These are phyloP conservation scores for Columba livia DNA, from an alignment of 2,113 vertebrate species.

Conservation along the genomic window DNA sequence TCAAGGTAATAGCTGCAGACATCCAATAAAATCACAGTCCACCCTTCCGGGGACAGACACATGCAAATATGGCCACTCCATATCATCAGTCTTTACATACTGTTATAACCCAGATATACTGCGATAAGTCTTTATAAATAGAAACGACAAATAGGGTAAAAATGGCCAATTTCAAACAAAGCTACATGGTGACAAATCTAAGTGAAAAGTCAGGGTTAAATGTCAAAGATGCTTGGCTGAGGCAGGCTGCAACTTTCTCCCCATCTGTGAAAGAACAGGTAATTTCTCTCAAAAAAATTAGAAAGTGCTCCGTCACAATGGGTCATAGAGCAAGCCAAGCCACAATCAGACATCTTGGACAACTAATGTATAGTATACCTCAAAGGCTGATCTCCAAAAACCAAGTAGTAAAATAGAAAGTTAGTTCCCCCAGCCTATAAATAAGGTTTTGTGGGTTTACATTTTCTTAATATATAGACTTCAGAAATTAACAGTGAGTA, in stretches of 20 bases:
- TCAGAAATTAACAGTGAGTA: neutral
- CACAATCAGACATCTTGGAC: conserved; percentile 77
- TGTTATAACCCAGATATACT: conserved; percentile 74
- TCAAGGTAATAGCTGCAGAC: conserved; percentile 99
- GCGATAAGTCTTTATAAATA: conserved; percentile 64
- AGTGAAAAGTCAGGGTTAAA: conserved; percentile 66
- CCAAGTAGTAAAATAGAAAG: neutral
- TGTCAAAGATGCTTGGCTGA: conserved; percentile 78
- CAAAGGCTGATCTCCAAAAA: conserved; percentile 68
- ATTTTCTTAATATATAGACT: neutral
- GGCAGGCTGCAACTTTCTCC: conserved; percentile 75
- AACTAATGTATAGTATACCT: conserved; percentile 66
- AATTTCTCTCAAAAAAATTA: conserved; percentile 51
- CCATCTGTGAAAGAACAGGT: conserved; percentile 84
- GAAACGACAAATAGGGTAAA: conserved; percentile 75
- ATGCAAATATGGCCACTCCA: conserved; percentile 87
- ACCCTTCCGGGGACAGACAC: conserved; percentile 99
- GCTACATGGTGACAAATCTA: conserved; percentile 87
- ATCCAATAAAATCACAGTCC: conserved; percentile 97
- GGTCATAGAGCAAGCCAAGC: conserved; percentile 76
- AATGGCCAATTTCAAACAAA: conserved; percentile 90
- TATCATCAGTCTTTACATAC: conserved; percentile 76
- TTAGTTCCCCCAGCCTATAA: neutral
- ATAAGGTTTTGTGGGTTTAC: neutral
- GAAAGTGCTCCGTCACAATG: conserved; percentile 85